Percentiles rank a stretch among this genome's conserved stretches.
phyloP scores from a whole-genome alignment of 2,797 vertebrate genomes.

The Ceryle rudis region DNA sequence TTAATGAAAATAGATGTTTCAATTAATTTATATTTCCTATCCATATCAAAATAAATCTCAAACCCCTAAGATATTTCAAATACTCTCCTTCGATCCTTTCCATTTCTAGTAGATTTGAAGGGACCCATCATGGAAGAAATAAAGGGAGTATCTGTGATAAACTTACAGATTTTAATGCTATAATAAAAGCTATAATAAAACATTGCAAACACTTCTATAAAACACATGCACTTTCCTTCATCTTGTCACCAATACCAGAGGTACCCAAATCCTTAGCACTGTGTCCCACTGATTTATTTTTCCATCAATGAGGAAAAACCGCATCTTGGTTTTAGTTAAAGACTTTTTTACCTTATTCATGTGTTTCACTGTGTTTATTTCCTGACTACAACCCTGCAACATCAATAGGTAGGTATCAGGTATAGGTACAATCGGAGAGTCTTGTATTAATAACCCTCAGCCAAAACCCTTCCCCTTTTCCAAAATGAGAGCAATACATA shows the following conservation, averaged over 20 bases:
- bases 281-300: background rate
- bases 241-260: background rate
- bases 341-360: background rate
- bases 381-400: background rate
- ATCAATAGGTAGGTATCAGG: background rate
- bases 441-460: background rate
- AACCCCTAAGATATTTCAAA: background rate
- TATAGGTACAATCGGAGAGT: background rate
- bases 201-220: background rate
- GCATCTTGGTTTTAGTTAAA: background rate
- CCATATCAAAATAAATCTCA: background rate
- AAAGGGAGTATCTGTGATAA: background rate
- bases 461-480: background rate
- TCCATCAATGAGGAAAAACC: background rate
- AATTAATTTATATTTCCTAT: background rate
- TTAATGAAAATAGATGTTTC: background rate
- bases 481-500: background rate
- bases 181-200: background rate
- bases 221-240: background rate
- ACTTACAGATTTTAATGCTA: background rate
- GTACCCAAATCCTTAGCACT: background rate
- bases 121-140: background rate
- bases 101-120: background rate
- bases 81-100: background rate
- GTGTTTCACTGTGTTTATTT: background rate